phyloP scores from a whole-genome alignment of 2,113 vertebrate species.

The Rhinichthys klamathensis region DNA sequence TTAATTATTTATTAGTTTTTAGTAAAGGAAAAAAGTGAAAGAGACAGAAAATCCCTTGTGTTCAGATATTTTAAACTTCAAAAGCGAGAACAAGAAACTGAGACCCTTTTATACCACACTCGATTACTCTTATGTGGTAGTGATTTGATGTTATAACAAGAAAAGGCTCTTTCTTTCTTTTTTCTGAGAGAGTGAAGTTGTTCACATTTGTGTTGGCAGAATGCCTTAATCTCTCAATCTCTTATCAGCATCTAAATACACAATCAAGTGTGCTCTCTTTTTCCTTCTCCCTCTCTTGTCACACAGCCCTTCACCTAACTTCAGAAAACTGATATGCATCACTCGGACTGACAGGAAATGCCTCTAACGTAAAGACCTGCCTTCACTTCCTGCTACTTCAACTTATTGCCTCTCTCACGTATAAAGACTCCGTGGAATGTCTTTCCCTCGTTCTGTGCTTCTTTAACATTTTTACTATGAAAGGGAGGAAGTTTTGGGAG shows the following conservation, averaged over 20 bases:
- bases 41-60: too few relatives aligned
- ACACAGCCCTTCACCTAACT: conserved; percentile 27
- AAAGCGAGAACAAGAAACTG: background rate
- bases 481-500: conserved; percentile 60
- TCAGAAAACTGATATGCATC: conserved; percentile 68
- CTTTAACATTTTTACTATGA: conserved; percentile 53
- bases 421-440: conserved; percentile 15
- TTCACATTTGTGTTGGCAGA: conserved; percentile 17
- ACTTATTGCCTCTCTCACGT: conserved; percentile 44
- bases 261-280: conserved; percentile 42
- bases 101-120: background rate
- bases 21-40: background rate
- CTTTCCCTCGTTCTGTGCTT: conserved; percentile 24
- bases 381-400: conserved; percentile 68
- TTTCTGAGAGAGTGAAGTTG: conserved; percentile 4
- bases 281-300: background rate
- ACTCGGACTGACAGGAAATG: conserved; percentile 74
- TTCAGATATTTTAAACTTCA: background rate
- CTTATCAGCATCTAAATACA: conserved; percentile 20
- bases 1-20: background rate
- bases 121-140: conserved; percentile 12
- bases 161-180: conserved; percentile 7
- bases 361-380: conserved; percentile 68
- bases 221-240: conserved; percentile 9
- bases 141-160: conserved; percentile 6